Evolutionary conservation across 92 coral and sea anemone species (phyloP), one percentile per base, ranked within the genome.

Genomic region (Metridium senile): DNA sequence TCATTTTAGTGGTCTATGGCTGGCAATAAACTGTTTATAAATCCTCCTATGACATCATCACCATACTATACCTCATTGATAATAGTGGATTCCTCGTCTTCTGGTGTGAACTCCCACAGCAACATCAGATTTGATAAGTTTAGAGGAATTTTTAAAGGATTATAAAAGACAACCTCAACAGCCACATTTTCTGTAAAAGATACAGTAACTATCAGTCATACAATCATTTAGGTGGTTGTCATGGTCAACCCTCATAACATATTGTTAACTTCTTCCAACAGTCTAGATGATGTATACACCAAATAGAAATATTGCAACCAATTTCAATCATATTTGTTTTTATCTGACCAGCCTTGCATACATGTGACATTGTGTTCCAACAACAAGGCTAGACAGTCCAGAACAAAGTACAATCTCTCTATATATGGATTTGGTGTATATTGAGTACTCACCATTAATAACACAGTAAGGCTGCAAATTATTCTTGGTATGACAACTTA

Each of bases 51-150:
- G n/a, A n/a, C n/a, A n/a, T n/a, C n/a, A n/a, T n/a, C n/a, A n/a
- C n/a, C n/a, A n/a, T n/a, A n/a, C n/a, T n/a, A 22, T 61, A 94
- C 98, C 97, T 91, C 97, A 79, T 94, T 94, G 19, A 88, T 84
- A 53, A 91, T 49, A 51, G 88, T 66, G 4, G 72, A 65, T 49
- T 74, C 68, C 2, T 87, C 67, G 66, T 80, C 85, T 74, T 87
- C 88, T 20, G 91, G 78, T 2, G 80, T 81, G 81, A 94, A 94
- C 58, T 80, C 62, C 98, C 98, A 94, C 35, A 92, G 63, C 82
- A 94, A 74, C 51, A 85, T 74, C 69, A 94, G 79, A 49, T 94
- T 82, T 65, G 94, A 84, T 77, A 94, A 66, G 33, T 93, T 94
- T 6, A 94, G 78, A 19, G 98, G 98, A 66, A 94, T 89, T 76